Conservation (phyloP, 2,797 vertebrate species). For the Girardinus metallicus region DNA sequence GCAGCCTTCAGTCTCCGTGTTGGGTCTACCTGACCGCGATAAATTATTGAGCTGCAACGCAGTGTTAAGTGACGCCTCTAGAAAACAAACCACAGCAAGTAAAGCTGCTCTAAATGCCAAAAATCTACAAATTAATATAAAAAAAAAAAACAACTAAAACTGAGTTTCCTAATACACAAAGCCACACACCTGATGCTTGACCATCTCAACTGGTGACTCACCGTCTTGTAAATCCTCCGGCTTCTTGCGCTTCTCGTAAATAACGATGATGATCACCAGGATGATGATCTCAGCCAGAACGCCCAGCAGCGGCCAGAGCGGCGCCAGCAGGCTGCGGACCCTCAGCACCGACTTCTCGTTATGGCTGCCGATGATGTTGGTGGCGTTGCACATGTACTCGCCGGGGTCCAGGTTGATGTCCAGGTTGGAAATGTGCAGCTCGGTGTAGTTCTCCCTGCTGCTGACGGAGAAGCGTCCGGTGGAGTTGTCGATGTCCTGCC, state of each 20-base stretch:
- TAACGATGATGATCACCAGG: conserved; percentile 94
- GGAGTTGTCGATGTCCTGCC: conserved; percentile 89
- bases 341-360: conserved; percentile 87
- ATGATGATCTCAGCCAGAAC: conserved; percentile 95
- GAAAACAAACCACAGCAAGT: background rate
- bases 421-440: conserved; percentile 89
- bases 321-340: conserved; percentile 94
- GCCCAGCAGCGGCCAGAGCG: conserved; percentile 96
- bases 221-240: conserved; percentile 96
- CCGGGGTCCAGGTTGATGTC: conserved; percentile 91
- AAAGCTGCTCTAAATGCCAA: background rate
- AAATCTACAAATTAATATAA: background rate
- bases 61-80: conserved; percentile 57
- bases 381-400: conserved; percentile 93
- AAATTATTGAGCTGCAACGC: conserved; percentile 70
- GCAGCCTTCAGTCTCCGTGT: conserved; percentile 57
- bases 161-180: conserved; percentile 4
- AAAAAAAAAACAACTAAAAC: background rate
- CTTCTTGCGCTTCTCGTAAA: conserved; percentile 99
- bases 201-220: conserved; percentile 74
- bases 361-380: conserved; percentile 84
- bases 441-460: conserved; percentile 93
- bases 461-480: conserved; percentile 88
- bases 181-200: background rate
- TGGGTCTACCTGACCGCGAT: conserved; percentile 54